Percentiles rank a stretch among this genome's conserved stretches.
Conservation (phyloP, 2,797 vertebrate genomes). For the Gymnothorax reevesii region DNA sequence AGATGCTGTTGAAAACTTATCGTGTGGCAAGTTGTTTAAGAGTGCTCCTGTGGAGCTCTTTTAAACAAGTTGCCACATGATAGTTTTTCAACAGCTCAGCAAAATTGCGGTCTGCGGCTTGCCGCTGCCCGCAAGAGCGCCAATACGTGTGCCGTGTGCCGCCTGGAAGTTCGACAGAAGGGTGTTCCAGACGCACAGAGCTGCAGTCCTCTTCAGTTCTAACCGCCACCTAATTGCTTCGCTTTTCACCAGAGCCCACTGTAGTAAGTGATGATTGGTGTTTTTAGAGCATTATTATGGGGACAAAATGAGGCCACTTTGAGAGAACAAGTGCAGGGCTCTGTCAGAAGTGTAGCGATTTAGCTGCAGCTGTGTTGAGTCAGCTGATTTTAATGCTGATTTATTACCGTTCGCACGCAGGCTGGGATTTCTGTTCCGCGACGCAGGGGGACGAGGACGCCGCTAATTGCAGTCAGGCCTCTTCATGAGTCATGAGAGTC, state of each 20-base stretch:
- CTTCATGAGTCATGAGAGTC: not conserved
- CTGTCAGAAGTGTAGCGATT: not conserved
- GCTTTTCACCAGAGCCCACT: not conserved
- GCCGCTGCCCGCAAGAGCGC: not conserved
- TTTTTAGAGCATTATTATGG: not conserved
- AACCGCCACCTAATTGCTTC: not conserved
- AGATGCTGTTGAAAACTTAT: too few species aligned
- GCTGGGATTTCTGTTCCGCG: not conserved
- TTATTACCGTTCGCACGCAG: not conserved
- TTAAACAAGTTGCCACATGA: too few species aligned
- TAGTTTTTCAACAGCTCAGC: not conserved
- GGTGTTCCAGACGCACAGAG: not conserved
- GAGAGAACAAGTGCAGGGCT: not conserved
- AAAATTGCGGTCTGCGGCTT: not conserved
- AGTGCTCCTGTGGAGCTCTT: too few species aligned
- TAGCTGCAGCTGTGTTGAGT: not conserved
- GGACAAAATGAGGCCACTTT: not conserved
- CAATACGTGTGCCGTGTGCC: not conserved
- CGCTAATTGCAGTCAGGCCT: not conserved
- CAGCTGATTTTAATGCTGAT: not conserved
- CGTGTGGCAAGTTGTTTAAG: too few species aligned
- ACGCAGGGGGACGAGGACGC: not conserved
- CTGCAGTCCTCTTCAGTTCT: constrained; percentile 4
- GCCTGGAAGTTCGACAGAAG: not conserved
- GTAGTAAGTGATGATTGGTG: not conserved